Evolutionary conservation across 1,140 invertebrate species (phyloP), one percentile per base, ranked within the genome.

Genomic region (Calephelis virginiensis): DNA sequence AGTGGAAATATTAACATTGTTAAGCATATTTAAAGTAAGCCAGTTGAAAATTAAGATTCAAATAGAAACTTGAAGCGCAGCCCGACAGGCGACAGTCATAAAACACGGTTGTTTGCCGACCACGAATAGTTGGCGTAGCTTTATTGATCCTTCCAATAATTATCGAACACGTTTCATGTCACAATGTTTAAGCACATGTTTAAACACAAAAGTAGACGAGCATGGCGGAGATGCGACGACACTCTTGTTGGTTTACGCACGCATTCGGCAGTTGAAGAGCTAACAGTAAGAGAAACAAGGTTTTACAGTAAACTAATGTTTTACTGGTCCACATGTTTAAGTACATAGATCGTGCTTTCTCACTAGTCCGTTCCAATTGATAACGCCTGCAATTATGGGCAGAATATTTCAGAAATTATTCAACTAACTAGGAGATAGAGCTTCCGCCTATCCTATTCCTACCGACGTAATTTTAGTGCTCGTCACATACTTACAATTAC

Each of bases 71-170:
- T 78, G 73, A 74, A 79, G 75, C 77, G 67, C 70, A 76, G 73
- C 68, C 73, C 70, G 75, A 71, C 70, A 74, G 72, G 72, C 76
- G 78, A 75, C 75, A 72, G 79, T 85, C 86, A 77, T 90, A 89
- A 89, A 89, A 80, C 77, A 72, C 85, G 72, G 67, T 69, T 81
- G 83, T 90, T 88, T 86, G 81, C 80, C 63, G 69, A 88, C 81
- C 78, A 87, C 88, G 84, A 86, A 89, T 89, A 83, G 77, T 88
- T 87, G 81, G 78, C 81, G 80, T 82, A 77, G 81, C 76, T 70
- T 77, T 89, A 90, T 90, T 90, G 86, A 89, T 90, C 86, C 85
- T 90, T 91, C 88, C 82, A 91, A 91, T 91, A 91, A 91, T 91
- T 89, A 91, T 91, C 83, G 88, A 83, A 83, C 86, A 91, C 86